Percentiles rank a stretch among this genome's conserved stretches.
Conservation (phyloP, 2,888 invertebrate species). For the Arctia plantaginis region DNA sequence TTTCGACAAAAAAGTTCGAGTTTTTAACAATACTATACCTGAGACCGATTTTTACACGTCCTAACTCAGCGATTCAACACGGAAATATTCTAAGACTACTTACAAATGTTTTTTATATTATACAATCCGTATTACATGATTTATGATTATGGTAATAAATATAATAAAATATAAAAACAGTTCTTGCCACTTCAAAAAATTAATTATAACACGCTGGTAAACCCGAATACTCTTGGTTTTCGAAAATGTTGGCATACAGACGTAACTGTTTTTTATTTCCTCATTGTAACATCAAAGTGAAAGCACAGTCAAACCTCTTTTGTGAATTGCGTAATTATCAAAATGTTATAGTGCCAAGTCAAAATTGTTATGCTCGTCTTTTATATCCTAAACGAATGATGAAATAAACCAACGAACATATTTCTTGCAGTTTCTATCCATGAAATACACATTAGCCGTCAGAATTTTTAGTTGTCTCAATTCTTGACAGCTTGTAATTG, state of each 20-base stretch:
- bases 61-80: not conserved
- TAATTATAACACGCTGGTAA: slow-evolving; percentile 3
- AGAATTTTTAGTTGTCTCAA: slow-evolving; percentile 7
- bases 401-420: not conserved
- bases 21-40: too few species aligned
- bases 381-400: not conserved
- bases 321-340: slow-evolving; percentile 35
- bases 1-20: not conserved
- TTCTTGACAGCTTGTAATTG: slow-evolving; percentile 15
- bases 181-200: slow-evolving; percentile 4
- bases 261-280: slow-evolving; percentile 34
- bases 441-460: slow-evolving; percentile 8
- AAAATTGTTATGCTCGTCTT: slow-evolving; percentile 5
- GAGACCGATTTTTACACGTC: not conserved
- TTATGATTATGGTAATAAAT: not conserved
- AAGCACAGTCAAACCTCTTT: slow-evolving; percentile 34
- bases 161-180: not conserved
- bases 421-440: not conserved
- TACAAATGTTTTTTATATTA: not conserved
- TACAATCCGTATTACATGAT: not conserved
- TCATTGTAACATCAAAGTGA: slow-evolving; percentile 35
- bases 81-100: too few species aligned
- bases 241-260: slow-evolving; percentile 21
- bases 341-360: slow-evolving; percentile 24
- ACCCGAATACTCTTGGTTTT: slow-evolving; percentile 15